Percentiles rank a stretch among this genome's conserved stretches.
phyloP scores from a whole-genome alignment of 1,140 invertebrate genomes.

The Drosophila murphyi region DNA sequence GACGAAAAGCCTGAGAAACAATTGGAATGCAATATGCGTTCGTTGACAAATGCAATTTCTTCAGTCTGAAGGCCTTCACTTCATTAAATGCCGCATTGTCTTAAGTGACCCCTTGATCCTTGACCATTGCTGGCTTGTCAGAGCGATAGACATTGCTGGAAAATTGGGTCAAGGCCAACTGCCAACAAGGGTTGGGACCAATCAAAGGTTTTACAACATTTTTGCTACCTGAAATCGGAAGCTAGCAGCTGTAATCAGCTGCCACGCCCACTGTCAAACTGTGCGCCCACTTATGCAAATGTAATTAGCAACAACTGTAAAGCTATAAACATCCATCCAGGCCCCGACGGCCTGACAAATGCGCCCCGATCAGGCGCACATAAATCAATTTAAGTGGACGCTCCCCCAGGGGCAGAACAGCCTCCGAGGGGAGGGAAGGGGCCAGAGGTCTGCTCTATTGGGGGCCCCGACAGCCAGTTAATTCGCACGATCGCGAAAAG shows the following conservation, averaged over 20 bases:
- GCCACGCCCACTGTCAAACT: constrained; percentile 58
- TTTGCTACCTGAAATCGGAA: neutral
- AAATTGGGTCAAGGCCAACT: constrained; percentile 67
- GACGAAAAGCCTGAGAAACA: constrained; percentile 48
- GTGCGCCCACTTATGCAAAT: constrained; percentile 74
- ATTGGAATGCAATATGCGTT: constrained; percentile 16
- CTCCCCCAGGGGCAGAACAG: constrained; percentile 29
- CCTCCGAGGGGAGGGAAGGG: neutral
- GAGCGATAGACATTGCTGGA: constrained; percentile 30
- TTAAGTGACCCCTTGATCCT: constrained; percentile 70
- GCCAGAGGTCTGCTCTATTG: too few species aligned
- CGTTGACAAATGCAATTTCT: constrained; percentile 61
- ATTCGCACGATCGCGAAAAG: constrained; percentile 51
- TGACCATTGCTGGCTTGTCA: constrained; percentile 44
- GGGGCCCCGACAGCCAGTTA: constrained; percentile 1
- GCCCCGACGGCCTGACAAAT: constrained; percentile 51
- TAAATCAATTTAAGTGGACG: constrained; percentile 78
- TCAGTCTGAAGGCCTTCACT: constrained; percentile 11
- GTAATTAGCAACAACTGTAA: constrained; percentile 64
- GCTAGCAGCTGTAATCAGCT: constrained; percentile 51
- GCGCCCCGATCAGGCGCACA: constrained; percentile 62
- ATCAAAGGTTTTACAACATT: constrained; percentile 7
- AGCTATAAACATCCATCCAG: constrained; percentile 39
- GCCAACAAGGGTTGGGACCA: constrained; percentile 48
- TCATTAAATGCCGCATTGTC: constrained; percentile 69